phyloP scores from a whole-genome alignment of 2,113 vertebrate species.

The Hippopotamus amphibius region DNA sequence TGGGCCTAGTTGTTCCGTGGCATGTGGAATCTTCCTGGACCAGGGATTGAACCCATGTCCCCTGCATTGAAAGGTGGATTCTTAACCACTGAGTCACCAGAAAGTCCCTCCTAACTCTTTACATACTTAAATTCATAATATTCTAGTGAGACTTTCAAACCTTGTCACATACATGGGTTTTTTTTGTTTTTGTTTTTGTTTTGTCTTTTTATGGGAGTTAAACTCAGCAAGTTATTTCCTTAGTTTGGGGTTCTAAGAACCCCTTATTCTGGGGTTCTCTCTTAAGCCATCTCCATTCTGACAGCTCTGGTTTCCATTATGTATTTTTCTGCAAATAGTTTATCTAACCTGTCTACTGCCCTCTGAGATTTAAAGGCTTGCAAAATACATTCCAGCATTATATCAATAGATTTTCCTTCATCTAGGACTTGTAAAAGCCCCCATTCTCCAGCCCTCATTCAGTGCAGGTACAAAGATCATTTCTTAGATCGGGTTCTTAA shows the following conservation, averaged over 20 bases:
- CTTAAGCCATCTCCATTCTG: background rate
- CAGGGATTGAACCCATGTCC: background rate
- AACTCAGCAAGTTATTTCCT: background rate
- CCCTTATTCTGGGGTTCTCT: background rate
- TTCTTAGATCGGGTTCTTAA: conserved; percentile 41
- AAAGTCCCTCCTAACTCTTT: background rate
- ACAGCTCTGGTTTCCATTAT: background rate
- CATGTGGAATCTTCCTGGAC: background rate
- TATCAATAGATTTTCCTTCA: background rate
- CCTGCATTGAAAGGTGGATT: background rate
- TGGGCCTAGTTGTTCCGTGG: background rate
- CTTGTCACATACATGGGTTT: background rate
- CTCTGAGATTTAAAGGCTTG: background rate
- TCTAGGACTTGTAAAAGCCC: background rate
- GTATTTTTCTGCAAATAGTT: background rate
- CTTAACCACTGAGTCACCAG: background rate
- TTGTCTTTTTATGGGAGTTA: conserved; percentile 26
- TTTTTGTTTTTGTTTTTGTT: background rate
- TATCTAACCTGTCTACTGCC: background rate
- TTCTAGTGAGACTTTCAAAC: conserved; percentile 10
- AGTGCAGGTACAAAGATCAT: background rate
- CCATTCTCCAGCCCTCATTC: background rate
- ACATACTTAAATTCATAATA: background rate
- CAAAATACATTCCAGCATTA: conserved; percentile 1
- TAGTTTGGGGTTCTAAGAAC: background rate